Evolutionary conservation across 1,140 invertebrate genomes (phyloP).

Genomic region (Anagrus nilaparvatae): DNA sequence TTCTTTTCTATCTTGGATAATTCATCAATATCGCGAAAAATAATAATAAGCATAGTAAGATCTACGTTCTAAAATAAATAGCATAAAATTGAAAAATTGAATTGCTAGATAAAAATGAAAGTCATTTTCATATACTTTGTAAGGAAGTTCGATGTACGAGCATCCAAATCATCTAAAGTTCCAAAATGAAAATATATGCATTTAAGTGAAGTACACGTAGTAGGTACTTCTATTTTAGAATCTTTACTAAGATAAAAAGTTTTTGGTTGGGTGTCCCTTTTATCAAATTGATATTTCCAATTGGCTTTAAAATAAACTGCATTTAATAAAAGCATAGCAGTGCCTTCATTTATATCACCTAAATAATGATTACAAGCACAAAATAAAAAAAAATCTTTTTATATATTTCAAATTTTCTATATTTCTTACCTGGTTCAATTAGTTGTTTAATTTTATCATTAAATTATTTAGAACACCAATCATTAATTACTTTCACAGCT

Average conservation of each 20-base stretch:
- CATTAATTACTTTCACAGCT: slow-evolving; percentile 49
- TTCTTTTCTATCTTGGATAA: slow-evolving; percentile 36
- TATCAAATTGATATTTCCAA: slow-evolving; percentile 52
- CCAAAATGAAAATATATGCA: slow-evolving; percentile 32
- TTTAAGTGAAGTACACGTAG: slow-evolving; percentile 49
- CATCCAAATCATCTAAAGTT: slow-evolving; percentile 38
- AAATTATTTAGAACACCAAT: slow-evolving; percentile 53
- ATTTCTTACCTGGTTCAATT: slow-evolving; percentile 12
- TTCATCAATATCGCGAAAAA: slow-evolving; percentile 47
- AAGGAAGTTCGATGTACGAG: slow-evolving; percentile 49
- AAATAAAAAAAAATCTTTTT: too few relatives aligned
- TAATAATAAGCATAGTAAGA: slow-evolving; percentile 46
- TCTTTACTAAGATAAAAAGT: slow-evolving; percentile 43
- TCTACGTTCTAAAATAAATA: slow-evolving; percentile 39
- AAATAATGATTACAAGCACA: too few relatives aligned
- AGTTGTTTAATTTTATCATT: slow-evolving; percentile 53
- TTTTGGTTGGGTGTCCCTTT: slow-evolving; percentile 38
- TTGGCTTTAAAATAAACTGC: slow-evolving; percentile 65
- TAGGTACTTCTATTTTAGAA: slow-evolving; percentile 40
- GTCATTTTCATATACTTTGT: slow-evolving; percentile 36
- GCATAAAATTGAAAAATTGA: slow-evolving; percentile 11
- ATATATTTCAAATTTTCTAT: too few relatives aligned
- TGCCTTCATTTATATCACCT: slow-evolving; percentile 33
- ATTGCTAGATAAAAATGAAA: too few relatives aligned
- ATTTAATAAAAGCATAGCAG: slow-evolving; percentile 50